A percentile compares a stretch with the other conserved stretches of the same genome.
Conservation (phyloP, 2,888 invertebrate genomes). For the Nephrotoma appendiculata region DNA sequence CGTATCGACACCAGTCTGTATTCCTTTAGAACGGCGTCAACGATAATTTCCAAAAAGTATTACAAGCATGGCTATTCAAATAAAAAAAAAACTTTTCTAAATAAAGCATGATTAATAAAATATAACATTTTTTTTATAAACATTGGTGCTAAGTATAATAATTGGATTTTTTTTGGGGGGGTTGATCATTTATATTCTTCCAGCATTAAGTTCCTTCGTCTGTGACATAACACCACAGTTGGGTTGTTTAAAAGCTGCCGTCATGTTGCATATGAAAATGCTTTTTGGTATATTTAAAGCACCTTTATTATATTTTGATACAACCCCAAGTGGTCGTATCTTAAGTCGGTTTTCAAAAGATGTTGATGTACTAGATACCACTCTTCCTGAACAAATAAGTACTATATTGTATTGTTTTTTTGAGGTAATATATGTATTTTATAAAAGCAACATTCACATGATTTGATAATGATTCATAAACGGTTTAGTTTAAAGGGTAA, state of each 20-base stretch:
- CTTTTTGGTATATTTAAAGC: conserved; percentile 35
- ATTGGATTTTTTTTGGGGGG: conserved; percentile 24
- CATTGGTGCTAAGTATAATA: conserved; percentile 6
- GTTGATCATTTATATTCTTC: conserved; percentile 23
- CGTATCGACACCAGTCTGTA: too few relatives aligned
- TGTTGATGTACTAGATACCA: conserved; percentile 31
- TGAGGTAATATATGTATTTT: conserved; percentile 32
- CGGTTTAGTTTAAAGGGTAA: not conserved
- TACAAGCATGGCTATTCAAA: too few relatives aligned
- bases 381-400: conserved; percentile 34
- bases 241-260: conserved; percentile 33
- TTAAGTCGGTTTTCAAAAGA: conserved; percentile 40
- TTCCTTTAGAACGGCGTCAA: too few relatives aligned
- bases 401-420: conserved; percentile 41
- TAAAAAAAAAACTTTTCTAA: not conserved
- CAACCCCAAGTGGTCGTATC: conserved; percentile 46
- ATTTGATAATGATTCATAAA: not conserved
- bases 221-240: conserved; percentile 52
- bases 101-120: not conserved
- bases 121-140: not conserved
- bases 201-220: conserved; percentile 53
- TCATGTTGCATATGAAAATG: conserved; percentile 30
- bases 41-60: too few relatives aligned
- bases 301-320: conserved; percentile 45
- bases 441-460: not conserved